These are phyloP conservation scores for Halcyon senegalensis DNA, from an alignment of 2,113 vertebrate genomes.

Conservation along the genomic window DNA sequence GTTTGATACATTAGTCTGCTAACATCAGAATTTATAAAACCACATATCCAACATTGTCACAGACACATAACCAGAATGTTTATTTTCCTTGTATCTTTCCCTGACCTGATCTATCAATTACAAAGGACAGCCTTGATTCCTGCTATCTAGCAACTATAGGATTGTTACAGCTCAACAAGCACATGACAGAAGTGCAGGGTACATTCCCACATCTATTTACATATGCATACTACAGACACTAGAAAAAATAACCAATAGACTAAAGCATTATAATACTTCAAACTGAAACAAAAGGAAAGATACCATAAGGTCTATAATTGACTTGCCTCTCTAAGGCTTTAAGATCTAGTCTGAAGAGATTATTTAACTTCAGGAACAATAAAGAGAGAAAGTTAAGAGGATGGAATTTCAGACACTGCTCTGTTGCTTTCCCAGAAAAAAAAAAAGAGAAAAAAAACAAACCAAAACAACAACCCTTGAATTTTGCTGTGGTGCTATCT, in stretches of 20 bases:
- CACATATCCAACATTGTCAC: not conserved
- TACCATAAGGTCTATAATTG: not conserved
- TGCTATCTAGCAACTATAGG: not conserved
- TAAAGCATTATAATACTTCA: not conserved
- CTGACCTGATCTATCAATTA: not conserved
- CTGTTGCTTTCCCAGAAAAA: not conserved
- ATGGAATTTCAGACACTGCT: not conserved
- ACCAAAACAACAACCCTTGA: not conserved
- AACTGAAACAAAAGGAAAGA: not conserved
- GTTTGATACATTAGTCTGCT: not conserved
- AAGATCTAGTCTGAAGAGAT: not conserved
- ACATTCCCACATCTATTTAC: not conserved
- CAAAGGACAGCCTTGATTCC: not conserved
- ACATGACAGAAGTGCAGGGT: rapidly evolving
- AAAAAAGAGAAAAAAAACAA: not conserved
- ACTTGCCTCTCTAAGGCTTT: not conserved
- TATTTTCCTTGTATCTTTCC: not conserved
- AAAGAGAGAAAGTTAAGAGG: not conserved
- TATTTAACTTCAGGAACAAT: not conserved
- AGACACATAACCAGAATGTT: not conserved
- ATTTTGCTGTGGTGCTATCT: not conserved
- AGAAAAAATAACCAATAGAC: not conserved
- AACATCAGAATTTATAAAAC: not conserved
- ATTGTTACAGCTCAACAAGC: not conserved
- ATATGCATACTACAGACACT: not conserved